Conservation (phyloP, 1,140 invertebrate genomes). For the Glossosoma conforme region DNA sequence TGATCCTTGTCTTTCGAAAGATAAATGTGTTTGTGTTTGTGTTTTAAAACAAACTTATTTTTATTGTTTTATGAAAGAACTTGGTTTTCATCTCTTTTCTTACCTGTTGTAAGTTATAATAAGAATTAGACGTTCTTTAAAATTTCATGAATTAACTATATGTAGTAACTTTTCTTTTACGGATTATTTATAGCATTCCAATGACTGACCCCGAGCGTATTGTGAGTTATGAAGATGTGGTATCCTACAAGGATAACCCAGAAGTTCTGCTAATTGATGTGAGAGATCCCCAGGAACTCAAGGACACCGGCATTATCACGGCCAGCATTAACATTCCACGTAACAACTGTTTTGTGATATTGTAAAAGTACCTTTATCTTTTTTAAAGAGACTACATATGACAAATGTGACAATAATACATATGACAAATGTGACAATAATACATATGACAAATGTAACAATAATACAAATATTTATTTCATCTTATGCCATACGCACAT, state of each 20-base stretch:
- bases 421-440: background rate
- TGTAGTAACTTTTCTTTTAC: background rate
- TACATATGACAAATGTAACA: background rate
- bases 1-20: background rate
- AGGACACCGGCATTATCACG: conserved; percentile 60
- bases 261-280: conserved; percentile 60
- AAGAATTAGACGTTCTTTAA: too few relatives aligned
- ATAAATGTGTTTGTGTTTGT: too few relatives aligned
- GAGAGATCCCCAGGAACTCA: conserved; percentile 59
- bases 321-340: conserved; percentile 67
- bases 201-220: conserved; percentile 30
- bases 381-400: background rate
- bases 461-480: background rate
- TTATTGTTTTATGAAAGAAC: too few relatives aligned
- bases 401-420: conserved; percentile 3
- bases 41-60: too few relatives aligned
- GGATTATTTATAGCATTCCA: background rate
- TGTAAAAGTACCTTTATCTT: background rate
- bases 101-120: too few relatives aligned
- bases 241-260: conserved; percentile 38
- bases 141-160: background rate
- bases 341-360: conserved; percentile 37
- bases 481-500: too few relatives aligned
- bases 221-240: conserved; percentile 40
- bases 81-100: too few relatives aligned